Base-by-base conservation (phyloP, 2,113 vertebrate genomes). In the Eidolon helvum region DNA sequence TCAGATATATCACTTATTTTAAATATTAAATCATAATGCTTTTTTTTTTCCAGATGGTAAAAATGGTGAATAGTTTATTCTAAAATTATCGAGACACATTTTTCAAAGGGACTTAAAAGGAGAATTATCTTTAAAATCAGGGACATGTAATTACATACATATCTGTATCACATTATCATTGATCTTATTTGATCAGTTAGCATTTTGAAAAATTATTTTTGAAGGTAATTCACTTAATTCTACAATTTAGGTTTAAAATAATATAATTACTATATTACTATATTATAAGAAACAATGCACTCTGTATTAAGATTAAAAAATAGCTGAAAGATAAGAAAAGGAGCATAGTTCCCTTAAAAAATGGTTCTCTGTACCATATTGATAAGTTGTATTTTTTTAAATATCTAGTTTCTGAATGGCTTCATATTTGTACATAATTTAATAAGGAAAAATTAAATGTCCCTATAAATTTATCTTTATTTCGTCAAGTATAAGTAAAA, bases 141-240 rank as follows among this genome's bases (percentile, higher is more conserved):
- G 77, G 30, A 38, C 21, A 61, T 53, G 65, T 45, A 92, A 7
- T 68, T 88, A 43, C n/a, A 59, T 3, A 35, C 66, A 50, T 38
- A 50, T 79, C 65, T 87, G 50, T 69, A 45, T 80, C 12, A 48
- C 16, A 57, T 71, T 71, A 59, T 65, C 28, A 55, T 91, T 93
- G 18, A 80, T 91, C 26, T 87, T 59, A 82, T 55, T 78, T 92
- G 40, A 88, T 87, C 16, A 93, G 7, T 57, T 94, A 75, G 30
- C 16, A 74, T 94, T 87, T 94, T 84, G 33, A 90, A 92, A 61
- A 94, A 75, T 84, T 92, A 90, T 61, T 95, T 90, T 87, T 92
- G 33, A 95, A 91, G 33, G 15, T n/a, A 87, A 45, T 84, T 95
- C 7, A 38, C 38, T 90, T 80, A 92, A 91, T 86, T 93, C 16